phyloP scores from a whole-genome alignment of 2,888 invertebrate species.

The Leptopilina syphax region DNA sequence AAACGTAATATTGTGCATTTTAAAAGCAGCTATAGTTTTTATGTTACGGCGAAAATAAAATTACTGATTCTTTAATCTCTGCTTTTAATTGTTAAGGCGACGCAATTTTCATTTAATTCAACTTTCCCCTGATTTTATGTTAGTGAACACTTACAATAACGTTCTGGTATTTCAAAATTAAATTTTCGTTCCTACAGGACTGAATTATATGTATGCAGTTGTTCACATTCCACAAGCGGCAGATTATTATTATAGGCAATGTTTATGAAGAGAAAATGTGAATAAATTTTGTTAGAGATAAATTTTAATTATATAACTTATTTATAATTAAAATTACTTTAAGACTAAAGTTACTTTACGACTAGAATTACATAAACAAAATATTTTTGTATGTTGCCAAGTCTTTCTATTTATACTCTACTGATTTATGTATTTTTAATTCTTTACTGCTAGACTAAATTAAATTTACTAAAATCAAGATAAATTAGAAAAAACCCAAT shows the following conservation, averaged over 20 bases:
- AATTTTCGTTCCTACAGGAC: neutral
- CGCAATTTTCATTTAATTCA: slow-evolving; percentile 1
- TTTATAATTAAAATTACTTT: no score
- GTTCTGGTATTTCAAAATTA: slow-evolving; percentile 19
- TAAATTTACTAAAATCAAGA: no score
- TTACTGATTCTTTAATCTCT: neutral
- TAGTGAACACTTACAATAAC: neutral
- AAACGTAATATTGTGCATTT: no score
- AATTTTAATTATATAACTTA: no score
- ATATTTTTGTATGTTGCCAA: no score
- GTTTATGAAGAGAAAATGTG: neutral
- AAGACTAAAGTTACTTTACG: no score
- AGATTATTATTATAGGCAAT: neutral
- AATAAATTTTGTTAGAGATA: slow-evolving; percentile 1
- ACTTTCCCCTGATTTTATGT: neutral
- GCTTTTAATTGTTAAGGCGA: neutral
- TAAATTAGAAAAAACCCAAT: no score
- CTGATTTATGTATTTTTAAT: no score
- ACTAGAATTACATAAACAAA: no score
- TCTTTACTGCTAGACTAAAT: no score
- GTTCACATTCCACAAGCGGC: neutral
- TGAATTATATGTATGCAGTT: neutral
- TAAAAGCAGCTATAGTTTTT: no score
- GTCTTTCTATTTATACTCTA: no score
- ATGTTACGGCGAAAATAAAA: neutral